Evolutionary conservation across 92 coral and sea anemone genomes (phyloP).

Genomic region (Actinernus sp.): DNA sequence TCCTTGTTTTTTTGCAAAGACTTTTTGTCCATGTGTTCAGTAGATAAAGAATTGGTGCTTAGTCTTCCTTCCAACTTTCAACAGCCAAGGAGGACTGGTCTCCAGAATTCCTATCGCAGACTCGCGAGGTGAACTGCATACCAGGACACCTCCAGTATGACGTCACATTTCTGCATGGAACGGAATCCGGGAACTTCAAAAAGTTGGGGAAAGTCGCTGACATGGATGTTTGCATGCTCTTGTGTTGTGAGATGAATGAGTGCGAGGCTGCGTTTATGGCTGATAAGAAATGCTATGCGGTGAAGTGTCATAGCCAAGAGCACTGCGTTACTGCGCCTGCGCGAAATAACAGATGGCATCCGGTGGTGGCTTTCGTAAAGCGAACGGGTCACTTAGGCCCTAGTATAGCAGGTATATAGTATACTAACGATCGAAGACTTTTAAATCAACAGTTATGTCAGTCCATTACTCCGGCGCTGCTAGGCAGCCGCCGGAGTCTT

Average conservation of each 20-base stretch:
- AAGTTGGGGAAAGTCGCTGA: conserved; percentile 89
- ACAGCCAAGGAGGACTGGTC: conserved; percentile 55
- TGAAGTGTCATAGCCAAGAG: conserved; percentile 78
- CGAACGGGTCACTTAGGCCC: conserved; percentile 5
- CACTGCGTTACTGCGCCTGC: conserved; percentile 98
- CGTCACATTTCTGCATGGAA: conserved; percentile 95
- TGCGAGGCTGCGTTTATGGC: conserved; percentile 96
- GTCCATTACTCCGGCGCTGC: too few species aligned
- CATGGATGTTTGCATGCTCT: conserved; percentile 86
- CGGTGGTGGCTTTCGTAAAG: conserved; percentile 75
- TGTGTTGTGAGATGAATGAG: conserved; percentile 86
- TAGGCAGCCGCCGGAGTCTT: too few species aligned
- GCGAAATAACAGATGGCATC: conserved; percentile 82
- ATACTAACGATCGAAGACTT: too few species aligned
- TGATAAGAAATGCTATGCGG: conserved; percentile 76
- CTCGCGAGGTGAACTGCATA: conserved; percentile 52
- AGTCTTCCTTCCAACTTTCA: too few species aligned
- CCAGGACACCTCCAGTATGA: conserved; percentile 68
- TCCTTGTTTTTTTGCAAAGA: too few species aligned
- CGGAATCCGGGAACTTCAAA: conserved; percentile 88
- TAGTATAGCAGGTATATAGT: not conserved
- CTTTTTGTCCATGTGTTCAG: too few species aligned
- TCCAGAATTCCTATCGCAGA: conserved; percentile 62
- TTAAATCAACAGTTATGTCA: too few species aligned
- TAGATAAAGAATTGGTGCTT: too few species aligned